phyloP scores from a whole-genome alignment of 2,797 vertebrate genomes.

The Salmo trutta region DNA sequence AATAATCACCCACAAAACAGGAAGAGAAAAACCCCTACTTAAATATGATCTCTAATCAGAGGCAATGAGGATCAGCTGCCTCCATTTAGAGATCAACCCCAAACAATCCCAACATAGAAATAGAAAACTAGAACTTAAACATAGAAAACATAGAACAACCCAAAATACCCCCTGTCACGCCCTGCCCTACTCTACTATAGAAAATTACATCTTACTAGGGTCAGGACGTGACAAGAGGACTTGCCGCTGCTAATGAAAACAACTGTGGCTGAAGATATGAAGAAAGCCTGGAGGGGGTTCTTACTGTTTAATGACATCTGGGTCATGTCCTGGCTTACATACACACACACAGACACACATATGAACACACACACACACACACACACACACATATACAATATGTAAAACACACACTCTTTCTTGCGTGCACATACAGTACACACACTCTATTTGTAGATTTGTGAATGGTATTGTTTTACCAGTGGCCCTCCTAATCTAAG shows the following conservation, averaged over 20 bases:
- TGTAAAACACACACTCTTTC: background rate
- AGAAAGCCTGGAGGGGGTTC: background rate
- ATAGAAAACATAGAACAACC: too few relatives aligned
- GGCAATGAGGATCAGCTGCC: too few relatives aligned
- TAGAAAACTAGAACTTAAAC: too few relatives aligned
- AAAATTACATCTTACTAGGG: too few relatives aligned
- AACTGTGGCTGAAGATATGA: background rate
- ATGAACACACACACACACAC: background rate
- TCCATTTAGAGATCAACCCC: too few relatives aligned
- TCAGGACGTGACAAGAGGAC: background rate
- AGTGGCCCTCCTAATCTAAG: background rate
- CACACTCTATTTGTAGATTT: background rate
- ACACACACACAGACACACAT: background rate
- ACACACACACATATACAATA: background rate
- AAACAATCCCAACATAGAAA: too few relatives aligned
- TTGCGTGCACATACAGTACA: background rate
- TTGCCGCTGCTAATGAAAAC: conserved; percentile 24
- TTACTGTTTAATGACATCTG: conserved; percentile 9
- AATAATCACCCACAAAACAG: too few relatives aligned
- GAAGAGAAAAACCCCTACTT: too few relatives aligned
- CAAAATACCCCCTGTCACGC: too few relatives aligned
- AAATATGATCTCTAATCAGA: too few relatives aligned
- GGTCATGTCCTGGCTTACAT: background rate
- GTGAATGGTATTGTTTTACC: background rate
- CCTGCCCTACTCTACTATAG: too few relatives aligned